phyloP scores from a whole-genome alignment of 2,888 invertebrate genomes.

The Mellilla xanthometata region DNA sequence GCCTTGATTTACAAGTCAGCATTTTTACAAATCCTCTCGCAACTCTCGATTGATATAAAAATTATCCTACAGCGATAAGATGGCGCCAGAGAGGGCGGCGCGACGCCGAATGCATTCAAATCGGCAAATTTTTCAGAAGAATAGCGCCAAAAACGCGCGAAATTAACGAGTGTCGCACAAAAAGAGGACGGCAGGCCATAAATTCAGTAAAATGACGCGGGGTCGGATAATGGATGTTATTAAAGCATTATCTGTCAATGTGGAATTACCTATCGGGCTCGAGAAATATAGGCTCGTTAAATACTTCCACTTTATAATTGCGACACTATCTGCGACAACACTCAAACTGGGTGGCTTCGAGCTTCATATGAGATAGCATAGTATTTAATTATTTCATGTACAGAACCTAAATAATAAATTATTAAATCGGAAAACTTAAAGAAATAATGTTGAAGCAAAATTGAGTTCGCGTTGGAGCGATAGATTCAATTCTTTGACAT shows the following conservation, averaged over 20 bases:
- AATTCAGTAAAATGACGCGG: slow-evolving; percentile 18
- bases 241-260: slow-evolving; percentile 20
- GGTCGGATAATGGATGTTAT: slow-evolving; percentile 21
- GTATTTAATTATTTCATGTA: too few relatives aligned
- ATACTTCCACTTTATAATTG: not conserved
- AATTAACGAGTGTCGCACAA: slow-evolving; percentile 25
- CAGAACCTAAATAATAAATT: too few relatives aligned
- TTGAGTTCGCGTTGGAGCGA: too few relatives aligned
- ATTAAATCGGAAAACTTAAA: too few relatives aligned
- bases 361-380: too few relatives aligned
- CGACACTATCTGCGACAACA: too few relatives aligned
- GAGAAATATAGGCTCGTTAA: slow-evolving; percentile 2
- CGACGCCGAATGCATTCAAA: slow-evolving; percentile 33
- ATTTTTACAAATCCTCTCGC: slow-evolving; percentile 22
- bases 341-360: too few relatives aligned
- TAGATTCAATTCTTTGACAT: too few relatives aligned
- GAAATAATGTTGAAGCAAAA: too few relatives aligned
- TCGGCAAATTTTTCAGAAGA: slow-evolving; percentile 26
- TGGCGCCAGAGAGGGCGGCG: slow-evolving; percentile 16
- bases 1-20: slow-evolving; percentile 13
- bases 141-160: slow-evolving; percentile 14
- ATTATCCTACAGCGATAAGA: slow-evolving; percentile 29
- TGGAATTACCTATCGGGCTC: slow-evolving; percentile 13
- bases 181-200: slow-evolving; percentile 12
- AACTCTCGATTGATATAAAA: slow-evolving; percentile 25